These are phyloP conservation scores for Xyrichtys novacula DNA, from an alignment of 2,797 vertebrate genomes.

Conservation along the genomic window DNA sequence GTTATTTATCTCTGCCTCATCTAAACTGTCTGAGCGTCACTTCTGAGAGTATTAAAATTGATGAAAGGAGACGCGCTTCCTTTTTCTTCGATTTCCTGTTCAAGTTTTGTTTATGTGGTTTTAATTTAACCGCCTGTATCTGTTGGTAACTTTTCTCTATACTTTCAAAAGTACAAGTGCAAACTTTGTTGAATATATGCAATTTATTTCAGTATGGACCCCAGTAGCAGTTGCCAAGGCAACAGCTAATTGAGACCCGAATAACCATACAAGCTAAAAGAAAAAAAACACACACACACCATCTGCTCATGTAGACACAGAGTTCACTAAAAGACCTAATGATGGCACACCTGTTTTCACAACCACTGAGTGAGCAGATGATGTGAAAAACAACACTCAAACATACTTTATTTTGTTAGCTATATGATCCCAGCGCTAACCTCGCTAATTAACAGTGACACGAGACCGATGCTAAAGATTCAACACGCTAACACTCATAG, in stretches of 20 bases:
- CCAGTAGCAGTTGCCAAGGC: background rate
- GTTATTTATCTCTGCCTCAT: too few relatives aligned
- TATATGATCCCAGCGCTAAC: background rate
- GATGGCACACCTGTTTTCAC: constrained; percentile 11
- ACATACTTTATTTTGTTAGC: constrained; percentile 4
- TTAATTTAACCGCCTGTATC: too few relatives aligned
- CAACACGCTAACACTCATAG: background rate
- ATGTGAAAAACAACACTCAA: background rate
- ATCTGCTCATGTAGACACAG: background rate
- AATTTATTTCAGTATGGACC: background rate
- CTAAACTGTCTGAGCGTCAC: too few relatives aligned
- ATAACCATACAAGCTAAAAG: background rate
- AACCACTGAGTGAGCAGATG: background rate
- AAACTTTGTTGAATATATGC: background rate
- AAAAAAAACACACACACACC: background rate
- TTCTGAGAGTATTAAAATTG: too few relatives aligned
- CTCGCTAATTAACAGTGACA: background rate
- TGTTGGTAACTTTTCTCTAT: background rate
- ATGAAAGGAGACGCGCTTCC: too few relatives aligned
- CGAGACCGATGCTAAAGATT: background rate
- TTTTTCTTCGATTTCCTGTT: too few relatives aligned
- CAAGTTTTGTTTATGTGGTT: too few relatives aligned
- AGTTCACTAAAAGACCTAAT: constrained; percentile 1
- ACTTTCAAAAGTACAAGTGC: background rate
- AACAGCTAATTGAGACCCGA: background rate